phyloP scores from a whole-genome alignment of 2,888 invertebrate species.

The Parnassius orleans region DNA sequence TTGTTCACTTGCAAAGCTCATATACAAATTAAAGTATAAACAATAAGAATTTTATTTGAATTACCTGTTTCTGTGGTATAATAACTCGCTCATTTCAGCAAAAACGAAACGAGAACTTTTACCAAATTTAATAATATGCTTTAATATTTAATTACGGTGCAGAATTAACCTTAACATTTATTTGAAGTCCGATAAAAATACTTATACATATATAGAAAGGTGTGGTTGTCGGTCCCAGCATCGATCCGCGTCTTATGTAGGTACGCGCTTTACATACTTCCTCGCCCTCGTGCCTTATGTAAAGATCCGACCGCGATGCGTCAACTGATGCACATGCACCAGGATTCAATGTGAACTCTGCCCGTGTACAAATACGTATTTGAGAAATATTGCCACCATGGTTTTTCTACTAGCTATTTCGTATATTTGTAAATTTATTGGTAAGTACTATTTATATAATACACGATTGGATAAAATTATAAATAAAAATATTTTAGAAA shows the following conservation, averaged over 20 bases:
- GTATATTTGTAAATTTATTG: too few relatives aligned
- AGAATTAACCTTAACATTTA: conserved; percentile 4
- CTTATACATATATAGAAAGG: conserved; percentile 37
- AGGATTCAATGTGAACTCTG: conserved; percentile 46
- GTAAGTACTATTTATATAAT: too few relatives aligned
- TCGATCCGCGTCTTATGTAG: conserved; percentile 76
- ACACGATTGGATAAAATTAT: too few relatives aligned
- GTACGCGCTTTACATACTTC: conserved; percentile 69
- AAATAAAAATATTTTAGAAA: too few relatives aligned
- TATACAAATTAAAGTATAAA: not conserved
- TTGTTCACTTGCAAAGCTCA: not conserved
- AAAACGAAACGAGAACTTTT: conserved; percentile 14
- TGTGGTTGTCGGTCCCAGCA: conserved; percentile 58
- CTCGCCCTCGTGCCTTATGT: conserved; percentile 66
- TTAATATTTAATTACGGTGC: conserved; percentile 20
- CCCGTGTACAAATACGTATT: conserved; percentile 2
- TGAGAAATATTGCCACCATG: not conserved
- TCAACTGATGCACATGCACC: conserved; percentile 74
- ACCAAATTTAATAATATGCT: conserved; percentile 14
- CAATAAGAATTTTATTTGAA: not conserved
- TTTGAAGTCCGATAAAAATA: conserved; percentile 19
- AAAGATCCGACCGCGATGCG: conserved; percentile 77
- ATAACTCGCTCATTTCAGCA: not conserved
- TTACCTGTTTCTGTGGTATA: not conserved
- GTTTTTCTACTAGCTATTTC: too few relatives aligned